Conservation (phyloP, 2,888 invertebrate genomes). For the Euspilapteryx auroguttella region DNA sequence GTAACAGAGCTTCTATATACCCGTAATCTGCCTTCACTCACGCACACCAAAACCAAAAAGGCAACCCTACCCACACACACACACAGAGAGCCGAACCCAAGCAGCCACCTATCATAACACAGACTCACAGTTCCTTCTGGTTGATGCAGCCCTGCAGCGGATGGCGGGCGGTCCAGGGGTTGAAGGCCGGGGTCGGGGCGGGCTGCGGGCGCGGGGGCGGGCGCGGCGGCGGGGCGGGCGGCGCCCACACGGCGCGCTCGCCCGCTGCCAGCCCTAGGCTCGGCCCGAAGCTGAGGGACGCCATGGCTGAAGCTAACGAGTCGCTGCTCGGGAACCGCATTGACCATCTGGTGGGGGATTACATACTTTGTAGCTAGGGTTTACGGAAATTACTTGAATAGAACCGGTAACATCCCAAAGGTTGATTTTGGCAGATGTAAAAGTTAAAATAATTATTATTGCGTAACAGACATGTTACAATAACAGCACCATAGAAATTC, state of each 20-base stretch:
- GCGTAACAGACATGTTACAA: no score
- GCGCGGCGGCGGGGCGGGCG: conserved; percentile 12
- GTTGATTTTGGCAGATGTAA: no score
- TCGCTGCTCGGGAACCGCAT: conserved; percentile 18
- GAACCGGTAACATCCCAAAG: no score
- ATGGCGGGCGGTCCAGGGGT: conserved; percentile 43
- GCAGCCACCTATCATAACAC: neutral
- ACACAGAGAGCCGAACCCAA: neutral
- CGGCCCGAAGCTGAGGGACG: conserved; percentile 15
- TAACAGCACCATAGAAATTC: no score
- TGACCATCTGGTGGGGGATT: conserved; percentile 18
- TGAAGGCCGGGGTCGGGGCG: conserved; percentile 22
- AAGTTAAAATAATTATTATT: no score
- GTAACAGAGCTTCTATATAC: no score
- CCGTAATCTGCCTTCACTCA: no score
- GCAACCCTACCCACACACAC: neutral
- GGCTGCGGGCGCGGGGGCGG: conserved; percentile 3
- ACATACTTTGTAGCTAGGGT: no score
- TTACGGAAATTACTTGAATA: no score
- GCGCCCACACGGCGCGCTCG: conserved; percentile 22
- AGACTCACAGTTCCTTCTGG: conserved; percentile 24
- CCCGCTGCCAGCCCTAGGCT: conserved; percentile 13
- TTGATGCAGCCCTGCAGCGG: conserved; percentile 38
- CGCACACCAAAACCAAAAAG: no score
- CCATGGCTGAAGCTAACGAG: conserved; percentile 23